These are phyloP conservation scores for Cheirogaleus medius DNA, from an alignment of 2,113 vertebrate species.

Conservation along the genomic window DNA sequence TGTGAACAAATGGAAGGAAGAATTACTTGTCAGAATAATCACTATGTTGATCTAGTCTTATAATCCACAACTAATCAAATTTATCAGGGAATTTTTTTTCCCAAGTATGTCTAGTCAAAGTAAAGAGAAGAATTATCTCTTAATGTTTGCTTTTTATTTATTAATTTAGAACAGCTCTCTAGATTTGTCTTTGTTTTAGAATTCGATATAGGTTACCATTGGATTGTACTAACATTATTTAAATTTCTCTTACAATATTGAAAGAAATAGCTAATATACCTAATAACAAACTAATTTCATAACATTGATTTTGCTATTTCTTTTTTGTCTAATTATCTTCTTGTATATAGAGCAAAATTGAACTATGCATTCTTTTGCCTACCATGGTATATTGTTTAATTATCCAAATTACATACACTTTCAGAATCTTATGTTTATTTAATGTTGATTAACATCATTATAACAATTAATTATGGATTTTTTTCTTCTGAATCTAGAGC, in stretches of 20 bases:
- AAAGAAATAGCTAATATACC: conserved; percentile 8
- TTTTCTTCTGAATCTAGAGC: conserved; percentile 81
- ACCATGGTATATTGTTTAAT: background rate
- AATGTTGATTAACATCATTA: background rate
- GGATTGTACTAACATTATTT: background rate
- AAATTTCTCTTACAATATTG: background rate
- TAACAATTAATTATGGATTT: conserved; percentile 28
- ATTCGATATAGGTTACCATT: background rate
- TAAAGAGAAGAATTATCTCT: conserved; percentile 29
- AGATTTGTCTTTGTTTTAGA: conserved; percentile 38
- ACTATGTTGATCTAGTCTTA: background rate
- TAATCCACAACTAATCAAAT: background rate
- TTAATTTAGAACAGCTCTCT: conserved; percentile 38
- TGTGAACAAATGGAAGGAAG: conserved; percentile 34
- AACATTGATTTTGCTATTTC: background rate
- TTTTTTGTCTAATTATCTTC: background rate
- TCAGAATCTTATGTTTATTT: background rate
- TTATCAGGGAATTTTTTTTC: conserved; percentile 12
- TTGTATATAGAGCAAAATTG: background rate
- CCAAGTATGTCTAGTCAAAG: conserved; percentile 4
- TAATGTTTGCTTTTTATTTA: conserved; percentile 23
- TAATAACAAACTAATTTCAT: background rate
- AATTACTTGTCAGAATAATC: background rate
- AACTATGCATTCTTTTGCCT: conserved; percentile 13
- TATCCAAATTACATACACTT: conserved; percentile 15